Base-by-base conservation (phyloP, 53 echinoderm and acorn worm species). In the Mesocentrotus franciscanus region DNA sequence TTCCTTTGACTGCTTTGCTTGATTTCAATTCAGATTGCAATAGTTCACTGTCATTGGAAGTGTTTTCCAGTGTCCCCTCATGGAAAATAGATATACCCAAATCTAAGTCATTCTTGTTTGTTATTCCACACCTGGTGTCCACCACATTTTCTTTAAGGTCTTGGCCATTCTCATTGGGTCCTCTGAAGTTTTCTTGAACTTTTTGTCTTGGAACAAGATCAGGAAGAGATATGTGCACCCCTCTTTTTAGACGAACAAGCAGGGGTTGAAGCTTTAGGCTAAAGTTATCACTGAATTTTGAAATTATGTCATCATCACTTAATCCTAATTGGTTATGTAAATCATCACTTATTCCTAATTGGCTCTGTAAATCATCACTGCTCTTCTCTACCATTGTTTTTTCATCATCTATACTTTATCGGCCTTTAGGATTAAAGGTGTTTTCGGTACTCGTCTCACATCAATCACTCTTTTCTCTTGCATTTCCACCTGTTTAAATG, bases 241-340 rank as follows among this genome's bases (percentile, higher is more conserved):
- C 58, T 87, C 27, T 87, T 11, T 87, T 87, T 9, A 87, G 87
- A 20, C 87, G 58, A 57, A 87, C 13, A 10, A 85, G 26, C 11
- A 57, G 85, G 4, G 87, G 58, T 58, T 59, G 87, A n/a, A 87
- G 59, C 58, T 87, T 87, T 0, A 87, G 58, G 58, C 87, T 87
- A 58, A 87, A 87, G 29, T 87, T 55, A 58, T 87, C 58, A 29
- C 27, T 87, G 57, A 87, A 87, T 59, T 87, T 87, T 12, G 87
- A 87, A 27, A 87, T 87, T 27, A 87, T n/a, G n/a, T 26, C 58
- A 87, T 87, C 59, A 87, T 87, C 87, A 58, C 87, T 87, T 87
- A 87, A 10, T n/a, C n/a, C 18, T 17, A 57, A n/a, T 58, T 87
- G 87, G 13, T 87, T 10, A 13, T 29, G 35, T 15, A 39, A 36